These are phyloP conservation scores for Melanitta fusca DNA, from an alignment of 2,797 vertebrate species.

Conservation along the genomic window DNA sequence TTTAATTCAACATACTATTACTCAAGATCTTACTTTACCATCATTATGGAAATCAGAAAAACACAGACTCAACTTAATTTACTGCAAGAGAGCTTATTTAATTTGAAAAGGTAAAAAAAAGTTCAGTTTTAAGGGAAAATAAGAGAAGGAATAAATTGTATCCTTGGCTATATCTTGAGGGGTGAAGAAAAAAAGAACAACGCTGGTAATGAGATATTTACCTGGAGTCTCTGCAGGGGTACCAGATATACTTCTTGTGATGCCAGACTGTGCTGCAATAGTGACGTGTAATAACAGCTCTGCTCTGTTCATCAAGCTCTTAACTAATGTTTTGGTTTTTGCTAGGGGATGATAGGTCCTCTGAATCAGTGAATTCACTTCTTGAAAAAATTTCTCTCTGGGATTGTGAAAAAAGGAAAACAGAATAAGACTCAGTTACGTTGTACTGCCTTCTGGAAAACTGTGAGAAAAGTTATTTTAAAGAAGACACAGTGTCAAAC, in stretches of 20 bases:
- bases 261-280: slow-evolving; percentile 92
- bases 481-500: neutral
- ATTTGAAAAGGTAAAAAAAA: neutral
- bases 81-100: neutral
- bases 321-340: slow-evolving; percentile 94
- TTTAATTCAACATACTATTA: neutral
- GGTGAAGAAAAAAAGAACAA: neutral
- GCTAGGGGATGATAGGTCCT: slow-evolving; percentile 86
- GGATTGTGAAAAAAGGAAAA: neutral
- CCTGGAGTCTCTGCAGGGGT: slow-evolving; percentile 93
- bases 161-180: neutral
- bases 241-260: slow-evolving; percentile 88
- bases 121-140: neutral
- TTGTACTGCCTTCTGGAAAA: neutral
- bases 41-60: neutral
- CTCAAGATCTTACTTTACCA: neutral
- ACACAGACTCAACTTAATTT: neutral
- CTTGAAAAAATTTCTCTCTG: slow-evolving; percentile 97
- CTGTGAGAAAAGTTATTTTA: neutral
- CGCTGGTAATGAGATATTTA: neutral
- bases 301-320: slow-evolving; percentile 96
- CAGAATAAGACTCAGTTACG: neutral
- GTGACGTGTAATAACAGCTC: slow-evolving; percentile 95
- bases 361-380: slow-evolving; percentile 89
- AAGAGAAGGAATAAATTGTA: neutral